These are phyloP conservation scores for Paragorgia papillata DNA, from an alignment of 92 coral and sea anemone species.

Conservation along the genomic window DNA sequence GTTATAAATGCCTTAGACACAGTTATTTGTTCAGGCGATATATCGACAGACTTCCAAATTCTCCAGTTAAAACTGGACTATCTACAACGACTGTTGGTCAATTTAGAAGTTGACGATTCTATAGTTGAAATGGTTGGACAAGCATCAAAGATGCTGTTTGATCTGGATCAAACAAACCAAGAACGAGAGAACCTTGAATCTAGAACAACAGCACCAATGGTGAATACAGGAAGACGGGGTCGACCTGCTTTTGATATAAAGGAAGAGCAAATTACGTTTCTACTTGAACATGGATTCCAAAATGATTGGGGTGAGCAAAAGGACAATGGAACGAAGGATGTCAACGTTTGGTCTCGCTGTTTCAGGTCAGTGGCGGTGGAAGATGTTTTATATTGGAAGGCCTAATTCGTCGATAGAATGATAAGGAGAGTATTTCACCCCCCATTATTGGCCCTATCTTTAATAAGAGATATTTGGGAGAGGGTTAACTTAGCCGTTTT, in stretches of 20 bases:
- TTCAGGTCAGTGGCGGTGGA: too few species aligned
- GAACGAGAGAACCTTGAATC: background rate
- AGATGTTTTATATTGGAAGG: too few species aligned
- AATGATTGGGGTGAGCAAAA: constrained; percentile 9
- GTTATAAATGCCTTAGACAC: too few species aligned
- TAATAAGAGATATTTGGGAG: too few species aligned
- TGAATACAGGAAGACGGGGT: constrained; percentile 3
- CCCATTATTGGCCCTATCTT: too few species aligned
- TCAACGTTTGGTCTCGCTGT: constrained; percentile 30
- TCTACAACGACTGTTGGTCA: constrained; percentile 15
- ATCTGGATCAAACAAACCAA: constrained; percentile 4
- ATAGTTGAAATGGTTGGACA: constrained; percentile 13
- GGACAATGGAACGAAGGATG: constrained; percentile 37
- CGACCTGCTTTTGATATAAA: constrained; percentile 35
- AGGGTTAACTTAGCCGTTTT: too few species aligned
- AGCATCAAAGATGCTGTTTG: constrained; percentile 12
- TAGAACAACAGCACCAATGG: constrained; percentile 1
- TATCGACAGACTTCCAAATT: background rate
- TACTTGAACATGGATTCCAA: constrained; percentile 32
- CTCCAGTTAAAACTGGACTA: constrained; percentile 15
- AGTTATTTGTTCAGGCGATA: background rate
- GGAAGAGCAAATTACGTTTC: constrained; percentile 35
- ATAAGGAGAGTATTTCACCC: background rate
- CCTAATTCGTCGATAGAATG: background rate
- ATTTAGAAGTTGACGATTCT: constrained; percentile 28